A percentile compares a stretch with the other conserved stretches of the same genome.
phyloP scores from a whole-genome alignment of 2,888 invertebrate species.

The Tachina grossa region DNA sequence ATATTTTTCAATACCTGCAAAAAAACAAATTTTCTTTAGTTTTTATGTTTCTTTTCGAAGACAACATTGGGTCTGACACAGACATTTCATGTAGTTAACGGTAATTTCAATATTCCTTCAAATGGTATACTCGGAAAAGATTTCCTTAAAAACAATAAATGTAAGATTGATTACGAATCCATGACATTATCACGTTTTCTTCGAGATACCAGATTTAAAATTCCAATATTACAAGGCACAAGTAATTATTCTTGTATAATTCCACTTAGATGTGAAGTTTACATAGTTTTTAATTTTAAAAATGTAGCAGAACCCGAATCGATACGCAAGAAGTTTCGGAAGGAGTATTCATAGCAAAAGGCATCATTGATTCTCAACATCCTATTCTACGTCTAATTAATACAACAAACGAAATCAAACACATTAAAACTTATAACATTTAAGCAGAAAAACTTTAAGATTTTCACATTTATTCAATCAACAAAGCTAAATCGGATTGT shows the following conservation, averaged over 20 bases:
- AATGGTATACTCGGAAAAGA: background rate
- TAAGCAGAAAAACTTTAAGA: background rate
- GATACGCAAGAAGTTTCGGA: no score
- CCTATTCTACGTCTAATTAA: conserved; percentile 14
- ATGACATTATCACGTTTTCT: conserved; percentile 8
- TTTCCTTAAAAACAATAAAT: conserved; percentile 1
- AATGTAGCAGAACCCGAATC: conserved; percentile 10
- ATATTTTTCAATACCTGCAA: no score
- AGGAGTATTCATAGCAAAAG: conserved; percentile 19
- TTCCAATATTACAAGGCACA: conserved; percentile 15
- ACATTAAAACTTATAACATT: background rate
- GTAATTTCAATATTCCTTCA: conserved; percentile 17
- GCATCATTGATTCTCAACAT: conserved; percentile 12
- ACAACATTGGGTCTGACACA: no score
- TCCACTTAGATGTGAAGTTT: conserved; percentile 29
- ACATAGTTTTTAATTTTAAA: no score
- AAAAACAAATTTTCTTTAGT: no score
- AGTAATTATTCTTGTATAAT: no score
- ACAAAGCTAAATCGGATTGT: background rate
- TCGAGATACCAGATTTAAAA: background rate
- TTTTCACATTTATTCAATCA: no score
- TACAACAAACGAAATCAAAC: conserved; percentile 15
- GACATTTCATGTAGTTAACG: background rate
- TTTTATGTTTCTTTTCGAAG: no score
- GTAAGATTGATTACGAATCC: conserved; percentile 10